Evolutionary conservation across 1,140 invertebrate species (phyloP), one percentile per base, ranked within the genome.

Genomic region (Rhynchophorus ferrugineus): DNA sequence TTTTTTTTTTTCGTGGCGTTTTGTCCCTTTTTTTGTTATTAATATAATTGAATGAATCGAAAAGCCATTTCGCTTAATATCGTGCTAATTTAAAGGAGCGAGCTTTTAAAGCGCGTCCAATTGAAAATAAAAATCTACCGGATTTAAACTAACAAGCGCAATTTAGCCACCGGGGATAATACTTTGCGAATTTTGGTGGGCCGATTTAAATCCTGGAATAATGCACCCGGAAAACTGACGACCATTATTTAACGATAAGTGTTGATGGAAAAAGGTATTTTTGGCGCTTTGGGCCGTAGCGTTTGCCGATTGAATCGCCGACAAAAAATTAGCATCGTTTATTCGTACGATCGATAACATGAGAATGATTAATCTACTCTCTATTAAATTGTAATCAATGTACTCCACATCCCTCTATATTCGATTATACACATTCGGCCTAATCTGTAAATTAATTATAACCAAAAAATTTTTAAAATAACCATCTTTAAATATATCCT

Each of bases 61-160:
- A 54, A 54, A 54, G 51, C 51, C 51, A 47, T 54, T 54, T 35
- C 8, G 51, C 37, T 54, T 54, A 46, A 34, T 18, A 20, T n/a
- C 20, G 51, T 44, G 39, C 44, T 54, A 54, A 47, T 54, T 54
- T 54, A 54, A 47, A 44, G 41, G 36, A 24, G 24, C 47, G 47
- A 54, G 44, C 51, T 44, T 54, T 54, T 46, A 54, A 54, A 54
- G 45, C 51, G 51, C 37, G 44, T 44, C 33, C 36, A 44, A 54
- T 54, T 54, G 51, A 54, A 54, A 54, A 54, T 54, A 54, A 54
- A 54, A 54, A 54, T 54, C 51, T 54, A 24, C 37, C 22, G 51
- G 51, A 54, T 54, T 54, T 54, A 46, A 47, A 47, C 51, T 54
- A 54, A 54, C 51, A 54, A 54, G 44, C 36, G 44, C 42, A 54